Base-by-base conservation (phyloP, 64 coral and sea anemone species). In the Montipora sp. region DNA sequence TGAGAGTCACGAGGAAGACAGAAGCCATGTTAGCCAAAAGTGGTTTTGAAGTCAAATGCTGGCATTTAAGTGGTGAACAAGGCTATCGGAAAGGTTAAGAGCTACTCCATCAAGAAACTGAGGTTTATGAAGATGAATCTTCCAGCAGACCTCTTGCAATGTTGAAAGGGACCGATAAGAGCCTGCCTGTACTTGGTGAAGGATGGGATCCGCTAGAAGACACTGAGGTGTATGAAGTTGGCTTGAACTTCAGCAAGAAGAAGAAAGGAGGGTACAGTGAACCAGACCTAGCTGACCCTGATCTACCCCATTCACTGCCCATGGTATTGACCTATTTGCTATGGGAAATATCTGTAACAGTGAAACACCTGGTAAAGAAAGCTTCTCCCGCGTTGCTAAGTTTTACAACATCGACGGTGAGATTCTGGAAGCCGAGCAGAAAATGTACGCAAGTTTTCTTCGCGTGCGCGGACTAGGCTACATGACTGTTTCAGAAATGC, bases 241-340 rank as follows among this genome's bases (percentile, higher is more conserved):
- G 48, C 19, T 60, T 95, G 53, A 92, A 95, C 23, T 95, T 95
- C n/a, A 95, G 89, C 46, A 95, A 92, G 75, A 95, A 89, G 93
- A 91, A 81, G 53, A 95, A 69, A 76, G 84, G 78, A 79, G 57
- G 80, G 12, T 68, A 83, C 70, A 87, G 77, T 58, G 84, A 66
- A 19, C 90, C 86, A 84, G 18, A 90, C 63, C 72, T 93, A 14
- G 48, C 13, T 47, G 68, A 92, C n/a, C n/a, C 87, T 60, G 87
- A 93, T 21, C 73, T 96, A 24, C 84, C 87, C 0, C 47, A 80
- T 80, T 78, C 57, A 46, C 11, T 96, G 77, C 94, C 90, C 22
- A 45, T 78, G 21, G 46, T 93, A 46, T 80, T 93, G 69, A 96
- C 95, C 72, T 24, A 24, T 24, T 0, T 24, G 23, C 23, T 24